Evolutionary conservation across 1,140 invertebrate species (phyloP).

Genomic region (Neodiprion fabricii): DNA sequence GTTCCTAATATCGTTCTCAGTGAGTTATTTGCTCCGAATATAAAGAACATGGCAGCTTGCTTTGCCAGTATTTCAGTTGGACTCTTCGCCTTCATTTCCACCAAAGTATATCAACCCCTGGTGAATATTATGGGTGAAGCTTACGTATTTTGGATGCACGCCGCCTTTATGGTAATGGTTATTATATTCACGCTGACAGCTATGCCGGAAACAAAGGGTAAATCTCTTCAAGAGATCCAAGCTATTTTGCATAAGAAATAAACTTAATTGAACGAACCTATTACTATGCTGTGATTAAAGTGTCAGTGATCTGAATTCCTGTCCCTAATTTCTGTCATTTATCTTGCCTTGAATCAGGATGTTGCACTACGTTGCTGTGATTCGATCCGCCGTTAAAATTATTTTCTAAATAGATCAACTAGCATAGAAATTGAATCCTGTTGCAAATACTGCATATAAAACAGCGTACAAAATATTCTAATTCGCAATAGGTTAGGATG

Average conservation of each 20-base stretch:
- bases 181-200: constrained; percentile 69
- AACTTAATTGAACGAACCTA: not conserved
- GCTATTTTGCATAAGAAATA: not conserved
- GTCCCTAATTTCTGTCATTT: not conserved
- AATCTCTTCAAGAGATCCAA: constrained; percentile 64
- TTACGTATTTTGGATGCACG: constrained; percentile 78
- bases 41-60: constrained; percentile 13
- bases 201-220: constrained; percentile 85
- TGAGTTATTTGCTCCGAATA: constrained; percentile 36
- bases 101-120: constrained; percentile 75
- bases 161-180: constrained; percentile 68
- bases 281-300: not conserved
- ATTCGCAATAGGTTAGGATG: too few relatives aligned
- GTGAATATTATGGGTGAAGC: constrained; percentile 68
- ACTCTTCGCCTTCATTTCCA: constrained; percentile 60
- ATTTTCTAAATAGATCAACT: not conserved
- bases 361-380: not conserved
- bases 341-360: not conserved
- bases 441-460: too few relatives aligned
- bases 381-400: not conserved
- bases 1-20: constrained; percentile 25
- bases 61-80: constrained; percentile 5
- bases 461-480: too few relatives aligned
- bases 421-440: not conserved
- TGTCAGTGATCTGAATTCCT: not conserved